Evolutionary conservation across 2,888 invertebrate species (phyloP), one percentile per base, ranked within the genome.

Genomic region (Lycaena phlaeas): DNA sequence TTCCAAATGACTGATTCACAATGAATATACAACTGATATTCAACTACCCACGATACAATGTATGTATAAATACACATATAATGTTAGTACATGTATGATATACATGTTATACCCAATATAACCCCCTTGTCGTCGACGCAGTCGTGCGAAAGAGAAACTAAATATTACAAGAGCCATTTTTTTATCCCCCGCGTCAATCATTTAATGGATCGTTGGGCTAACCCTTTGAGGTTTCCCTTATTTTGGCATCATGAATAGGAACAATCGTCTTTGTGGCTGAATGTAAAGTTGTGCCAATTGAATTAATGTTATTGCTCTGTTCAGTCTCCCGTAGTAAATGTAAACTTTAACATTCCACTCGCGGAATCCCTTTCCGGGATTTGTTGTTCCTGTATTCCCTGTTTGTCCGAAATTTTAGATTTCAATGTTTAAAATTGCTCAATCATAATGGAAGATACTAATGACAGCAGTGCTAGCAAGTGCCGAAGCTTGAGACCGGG

Each of bases 221-320:
- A 68, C 70, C 70, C 67, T 68, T 68, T 61, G 64, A 61, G 64
- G 66, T 54, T 68, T 69, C 66, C 68, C 67, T 69, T 68, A 67
- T 73, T 74, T 68, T 56, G 56, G 55, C 48, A 64, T 64, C 61
- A 63, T 61, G 65, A 71, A 72, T 65, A 57, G 68, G 64, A 70
- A 74, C 75, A 73, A 76, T 72, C 66, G 71, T 67, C 68, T 74
- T 72, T 64, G 63, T 61, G 61, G 64, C 60, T 67, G 69, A 72
- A 76, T 72, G 69, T 67, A 70, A 75, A 77, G 69, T 75, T 71
- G 59, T 60, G 61, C 53, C 74, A 68, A 81, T 81, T 75, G 77
- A 79, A 79, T 82, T 82, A 82, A 79, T 81, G 81, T 71, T 72
- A 81, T 77, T 66, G 74, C 74, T 67, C 59, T 66, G 71, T 76